Evolutionary conservation across 2,888 invertebrate genomes (phyloP), one percentile per base, ranked within the genome.

Genomic region (Dolichomitus sp.): DNA sequence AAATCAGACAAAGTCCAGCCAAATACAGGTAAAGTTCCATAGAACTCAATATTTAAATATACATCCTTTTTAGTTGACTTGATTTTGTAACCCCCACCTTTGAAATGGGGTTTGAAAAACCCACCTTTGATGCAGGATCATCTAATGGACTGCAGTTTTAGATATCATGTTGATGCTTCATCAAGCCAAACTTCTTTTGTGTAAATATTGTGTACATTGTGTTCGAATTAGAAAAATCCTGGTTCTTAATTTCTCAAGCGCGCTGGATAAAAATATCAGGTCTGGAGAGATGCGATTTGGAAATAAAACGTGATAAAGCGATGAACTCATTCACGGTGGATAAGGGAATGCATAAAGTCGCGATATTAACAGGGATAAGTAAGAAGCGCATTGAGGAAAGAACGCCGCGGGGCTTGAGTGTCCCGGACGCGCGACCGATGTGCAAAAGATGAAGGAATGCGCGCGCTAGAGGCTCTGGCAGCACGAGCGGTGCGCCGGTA

Each of bases 401-500:
- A 63, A 54, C 54, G 75, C 76, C 72, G 76, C 72, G 59, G 70
- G 81, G 40, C 12, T 12, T 48, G 50, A 30, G 33, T 59, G 68
- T 68, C 65, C 40, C 42, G 57, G 42, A 69, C 68, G 80, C 68
- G 54, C 66, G 61, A 50, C 17, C 37, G 68, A 68, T 30, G 52
- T 74, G 54, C 57, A 63, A 37, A 59, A 50, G 40, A 66, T 33
- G 27, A 45, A 73, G 66, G 52, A 68, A 69, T 50, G 40, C 52
- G 70, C 17, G 33, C 27, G 42, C 73, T 63, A 40, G 75, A 68
- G 52, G 61, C 74, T 70, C 61, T 48, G 63, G 59, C 66, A 77
- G 77, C 54, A 83, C 77, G 78, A 76, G 76, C 81, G 65, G 66
- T 79, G 82, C 78, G 80, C 80, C 81, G 81, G 76, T 83, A 89